These are phyloP conservation scores for Diadema setosum DNA, from an alignment of 35 echinoderm and acorn worm species.

Conservation along the genomic window DNA sequence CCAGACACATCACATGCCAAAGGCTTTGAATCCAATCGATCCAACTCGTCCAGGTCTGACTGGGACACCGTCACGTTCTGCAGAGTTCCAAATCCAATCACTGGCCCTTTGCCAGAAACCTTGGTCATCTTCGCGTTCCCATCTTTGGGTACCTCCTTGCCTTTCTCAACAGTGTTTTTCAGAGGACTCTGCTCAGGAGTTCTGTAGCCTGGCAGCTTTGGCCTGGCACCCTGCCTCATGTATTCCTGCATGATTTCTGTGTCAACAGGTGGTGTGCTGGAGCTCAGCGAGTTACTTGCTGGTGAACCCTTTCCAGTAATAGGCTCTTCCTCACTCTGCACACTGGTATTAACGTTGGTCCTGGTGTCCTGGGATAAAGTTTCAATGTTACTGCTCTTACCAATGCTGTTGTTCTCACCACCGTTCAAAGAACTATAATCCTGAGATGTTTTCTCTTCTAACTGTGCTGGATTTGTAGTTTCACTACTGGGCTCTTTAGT, in stretches of 20 bases:
- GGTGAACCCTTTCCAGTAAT: background rate
- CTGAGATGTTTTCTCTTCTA: background rate
- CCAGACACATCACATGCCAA: background rate
- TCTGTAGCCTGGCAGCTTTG: conserved; percentile 31
- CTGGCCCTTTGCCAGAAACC: background rate
- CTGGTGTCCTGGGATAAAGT: background rate
- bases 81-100: conserved; percentile 64
- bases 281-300: background rate
- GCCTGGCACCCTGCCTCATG: conserved; percentile 80
- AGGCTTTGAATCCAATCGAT: background rate
- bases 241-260: conserved; percentile 82
- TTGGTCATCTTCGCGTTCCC: background rate
- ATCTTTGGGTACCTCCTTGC: background rate
- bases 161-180: background rate
- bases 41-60: background rate
- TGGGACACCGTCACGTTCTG: conserved; percentile 61
- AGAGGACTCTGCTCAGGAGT: conserved; percentile 36
- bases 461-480: background rate
- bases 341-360: background rate
- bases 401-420: background rate
- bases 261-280: conserved; percentile 19
- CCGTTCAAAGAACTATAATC: too few relatives aligned
- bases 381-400: background rate
- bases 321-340: background rate
- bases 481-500: too few relatives aligned